Evolutionary conservation across 1,140 invertebrate species (phyloP).

Genomic region (Drosophila tani): DNA sequence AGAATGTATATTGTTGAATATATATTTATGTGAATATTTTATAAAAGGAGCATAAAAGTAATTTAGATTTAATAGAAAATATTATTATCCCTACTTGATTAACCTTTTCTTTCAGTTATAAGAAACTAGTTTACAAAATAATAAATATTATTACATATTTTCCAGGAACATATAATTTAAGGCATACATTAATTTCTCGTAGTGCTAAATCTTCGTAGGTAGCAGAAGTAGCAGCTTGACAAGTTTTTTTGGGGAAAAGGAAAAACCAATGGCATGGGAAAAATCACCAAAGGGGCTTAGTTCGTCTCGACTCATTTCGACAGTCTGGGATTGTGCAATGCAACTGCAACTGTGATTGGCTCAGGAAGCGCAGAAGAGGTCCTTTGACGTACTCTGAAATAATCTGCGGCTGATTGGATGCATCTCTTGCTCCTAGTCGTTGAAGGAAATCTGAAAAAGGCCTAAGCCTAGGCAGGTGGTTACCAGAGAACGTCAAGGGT

Average conservation of each 20-base stretch:
- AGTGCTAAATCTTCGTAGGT: conserved; percentile 2
- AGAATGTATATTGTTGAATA: too few species aligned
- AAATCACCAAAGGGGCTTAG: conserved; percentile 10
- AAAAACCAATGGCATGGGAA: neutral
- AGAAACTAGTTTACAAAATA: too few species aligned
- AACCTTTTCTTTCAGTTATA: too few species aligned
- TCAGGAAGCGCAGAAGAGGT: conserved; percentile 20
- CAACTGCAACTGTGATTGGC: conserved; percentile 31
- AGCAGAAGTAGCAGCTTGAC: neutral
- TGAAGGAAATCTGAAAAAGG: neutral
- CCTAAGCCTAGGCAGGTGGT: conserved; percentile 1
- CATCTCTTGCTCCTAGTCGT: neutral
- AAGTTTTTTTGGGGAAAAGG: neutral
- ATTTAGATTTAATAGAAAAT: too few species aligned
- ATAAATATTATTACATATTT: too few species aligned
- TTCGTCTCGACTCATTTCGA: conserved; percentile 15
- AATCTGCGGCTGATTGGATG: conserved; percentile 26
- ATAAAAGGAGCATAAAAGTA: too few species aligned
- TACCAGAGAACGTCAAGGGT: too few species aligned
- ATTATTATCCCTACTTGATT: too few species aligned
- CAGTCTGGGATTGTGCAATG: conserved; percentile 21
- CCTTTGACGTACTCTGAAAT: conserved; percentile 12
- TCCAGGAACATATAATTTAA: too few species aligned
- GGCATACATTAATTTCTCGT: neutral
- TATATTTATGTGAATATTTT: too few species aligned